phyloP scores from a whole-genome alignment of 2,797 vertebrate species.

The Decapterus maruadsi region DNA sequence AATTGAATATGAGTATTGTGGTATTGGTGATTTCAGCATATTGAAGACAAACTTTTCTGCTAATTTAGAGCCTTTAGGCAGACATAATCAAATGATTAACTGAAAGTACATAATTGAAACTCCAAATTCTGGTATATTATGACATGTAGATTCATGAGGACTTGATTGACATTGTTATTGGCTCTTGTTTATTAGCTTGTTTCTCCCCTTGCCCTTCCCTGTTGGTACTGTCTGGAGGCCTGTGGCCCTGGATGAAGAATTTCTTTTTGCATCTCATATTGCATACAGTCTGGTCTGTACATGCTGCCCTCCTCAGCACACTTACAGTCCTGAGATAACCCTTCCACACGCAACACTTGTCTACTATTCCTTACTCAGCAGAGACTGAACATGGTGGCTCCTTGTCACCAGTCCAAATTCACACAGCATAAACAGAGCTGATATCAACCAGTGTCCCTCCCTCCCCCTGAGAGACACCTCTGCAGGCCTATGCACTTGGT shows the following conservation, averaged over 20 bases:
- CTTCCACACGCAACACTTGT: constrained; percentile 23
- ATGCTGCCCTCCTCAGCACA: constrained; percentile 35
- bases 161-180: background rate
- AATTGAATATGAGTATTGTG: background rate
- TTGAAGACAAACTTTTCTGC: too few relatives aligned
- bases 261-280: constrained; percentile 55
- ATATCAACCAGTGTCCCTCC: constrained; percentile 8
- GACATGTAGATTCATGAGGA: background rate
- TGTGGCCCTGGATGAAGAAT: constrained; percentile 52
- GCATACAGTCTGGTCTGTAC: constrained; percentile 51
- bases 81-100: too few relatives aligned
- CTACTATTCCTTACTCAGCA: constrained; percentile 48
- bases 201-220: background rate
- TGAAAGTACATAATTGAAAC: background rate
- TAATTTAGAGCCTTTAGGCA: too few relatives aligned
- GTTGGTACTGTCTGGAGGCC: constrained; percentile 18
- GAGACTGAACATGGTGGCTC: constrained; percentile 35
- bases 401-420: constrained; percentile 41
- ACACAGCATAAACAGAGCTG: constrained; percentile 25
- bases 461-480: constrained; percentile 12
- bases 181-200: background rate
- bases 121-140: background rate
- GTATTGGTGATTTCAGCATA: background rate
- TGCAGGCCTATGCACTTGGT: constrained; percentile 3
- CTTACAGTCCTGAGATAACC: constrained; percentile 53